Evolutionary conservation across 2,113 vertebrate genomes (phyloP).

Genomic region (Mobula hypostoma): DNA sequence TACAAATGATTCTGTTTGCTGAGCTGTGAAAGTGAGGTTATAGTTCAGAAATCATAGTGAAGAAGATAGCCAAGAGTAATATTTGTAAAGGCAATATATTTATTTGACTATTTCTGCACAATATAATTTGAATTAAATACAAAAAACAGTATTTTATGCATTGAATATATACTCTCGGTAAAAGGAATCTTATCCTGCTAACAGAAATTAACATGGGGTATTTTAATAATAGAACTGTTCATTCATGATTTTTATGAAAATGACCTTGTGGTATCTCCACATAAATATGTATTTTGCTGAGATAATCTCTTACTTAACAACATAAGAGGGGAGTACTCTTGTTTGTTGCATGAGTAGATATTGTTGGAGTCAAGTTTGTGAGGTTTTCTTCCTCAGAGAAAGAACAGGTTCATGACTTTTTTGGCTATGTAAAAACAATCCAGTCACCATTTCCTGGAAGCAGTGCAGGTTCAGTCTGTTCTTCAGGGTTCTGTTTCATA

Average conservation of each 20-base stretch:
- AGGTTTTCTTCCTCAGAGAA: not conserved
- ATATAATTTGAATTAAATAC: not conserved
- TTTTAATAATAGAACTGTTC: not conserved
- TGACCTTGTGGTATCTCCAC: not conserved
- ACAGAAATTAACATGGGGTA: not conserved
- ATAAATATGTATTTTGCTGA: not conserved
- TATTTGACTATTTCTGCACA: not conserved
- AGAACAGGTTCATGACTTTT: not conserved
- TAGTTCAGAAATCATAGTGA: not conserved
- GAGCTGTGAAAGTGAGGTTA: not conserved
- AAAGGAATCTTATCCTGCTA: not conserved
- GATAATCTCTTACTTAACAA: not conserved
- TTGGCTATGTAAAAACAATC: constrained; percentile 13
- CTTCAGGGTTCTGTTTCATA: constrained; percentile 31
- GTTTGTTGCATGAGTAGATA: not conserved
- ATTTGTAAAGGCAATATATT: not conserved
- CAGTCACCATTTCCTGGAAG: constrained; percentile 35
- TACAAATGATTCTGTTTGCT: constrained; percentile 30
- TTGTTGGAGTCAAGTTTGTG: not conserved
- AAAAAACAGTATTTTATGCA: not conserved
- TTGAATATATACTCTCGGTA: not conserved
- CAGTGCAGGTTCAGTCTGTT: constrained; percentile 1
- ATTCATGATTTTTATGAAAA: not conserved
- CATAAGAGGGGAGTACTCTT: not conserved
- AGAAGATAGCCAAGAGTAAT: not conserved